A percentile compares a stretch with the other conserved stretches of the same genome.
Conservation (phyloP, 2,113 vertebrate species). For the Poeciliopsis retropinna region DNA sequence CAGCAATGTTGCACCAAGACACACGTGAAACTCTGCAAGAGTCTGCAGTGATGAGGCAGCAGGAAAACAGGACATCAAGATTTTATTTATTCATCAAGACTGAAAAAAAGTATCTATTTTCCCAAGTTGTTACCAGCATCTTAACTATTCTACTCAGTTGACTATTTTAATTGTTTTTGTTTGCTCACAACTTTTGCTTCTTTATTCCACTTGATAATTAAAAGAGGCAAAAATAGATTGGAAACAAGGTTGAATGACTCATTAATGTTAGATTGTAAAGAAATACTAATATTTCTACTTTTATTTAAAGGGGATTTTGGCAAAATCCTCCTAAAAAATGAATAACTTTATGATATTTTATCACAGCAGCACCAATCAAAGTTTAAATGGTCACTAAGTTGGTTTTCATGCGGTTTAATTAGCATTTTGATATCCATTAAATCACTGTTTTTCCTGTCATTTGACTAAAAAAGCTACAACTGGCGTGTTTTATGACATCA, state of each 20-base stretch:
- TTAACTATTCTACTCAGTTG: background rate
- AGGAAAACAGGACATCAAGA: conserved; percentile 36
- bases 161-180: background rate
- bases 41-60: conserved; percentile 40
- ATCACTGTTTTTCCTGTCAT: background rate
- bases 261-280: background rate
- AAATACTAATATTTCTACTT: background rate
- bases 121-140: background rate
- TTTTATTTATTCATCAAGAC: conserved; percentile 8
- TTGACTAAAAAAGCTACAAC: background rate
- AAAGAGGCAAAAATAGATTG: background rate
- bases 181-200: background rate
- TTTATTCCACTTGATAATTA: background rate
- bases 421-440: background rate
- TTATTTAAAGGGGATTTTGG: background rate
- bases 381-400: background rate
- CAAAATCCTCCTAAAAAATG: background rate
- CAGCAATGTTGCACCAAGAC: conserved; percentile 54
- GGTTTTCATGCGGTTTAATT: background rate
- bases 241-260: background rate
- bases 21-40: conserved; percentile 35
- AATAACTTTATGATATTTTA: background rate
- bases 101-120: conserved; percentile 1
- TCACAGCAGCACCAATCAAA: background rate
- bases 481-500: background rate